Evolutionary conservation across 2,888 invertebrate genomes (phyloP).

Genomic region (Chouioia cunea): DNA sequence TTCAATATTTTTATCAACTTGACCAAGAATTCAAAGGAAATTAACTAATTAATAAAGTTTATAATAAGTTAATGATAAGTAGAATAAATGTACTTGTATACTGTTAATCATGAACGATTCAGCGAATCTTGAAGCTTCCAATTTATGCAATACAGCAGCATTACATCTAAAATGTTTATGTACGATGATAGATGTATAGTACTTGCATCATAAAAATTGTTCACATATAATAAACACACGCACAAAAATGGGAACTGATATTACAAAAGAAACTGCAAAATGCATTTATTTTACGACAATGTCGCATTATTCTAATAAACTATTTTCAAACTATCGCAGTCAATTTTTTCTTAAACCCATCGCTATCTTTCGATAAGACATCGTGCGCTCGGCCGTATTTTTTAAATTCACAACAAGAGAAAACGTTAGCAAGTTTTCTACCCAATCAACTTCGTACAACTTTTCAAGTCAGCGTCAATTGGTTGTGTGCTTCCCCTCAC

Average conservation of each 20-base stretch:
- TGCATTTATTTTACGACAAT: constrained; percentile 42
- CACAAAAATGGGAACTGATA: constrained; percentile 33
- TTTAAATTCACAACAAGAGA: too few relatives aligned
- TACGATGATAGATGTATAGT: constrained; percentile 47
- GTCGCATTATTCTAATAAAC: constrained; percentile 26
- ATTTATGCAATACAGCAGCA: not conserved
- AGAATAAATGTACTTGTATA: constrained; percentile 10
- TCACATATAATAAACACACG: not conserved
- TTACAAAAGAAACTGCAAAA: constrained; percentile 19
- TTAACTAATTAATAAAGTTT: constrained; percentile 30
- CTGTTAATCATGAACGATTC: not conserved
- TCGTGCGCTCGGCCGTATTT: too few relatives aligned
- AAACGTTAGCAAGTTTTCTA: too few relatives aligned
- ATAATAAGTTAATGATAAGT: constrained; percentile 10
- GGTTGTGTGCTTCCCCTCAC: too few relatives aligned
- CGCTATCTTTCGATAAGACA: too few relatives aligned
- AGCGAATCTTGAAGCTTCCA: constrained; percentile 25
- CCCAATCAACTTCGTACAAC: too few relatives aligned
- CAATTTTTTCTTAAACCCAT: too few relatives aligned
- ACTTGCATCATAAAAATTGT: constrained; percentile 43
- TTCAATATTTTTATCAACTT: too few relatives aligned
- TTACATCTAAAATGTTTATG: not conserved
- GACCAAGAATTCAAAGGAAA: not conserved
- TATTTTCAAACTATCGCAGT: constrained; percentile 19
- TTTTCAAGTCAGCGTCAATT: too few relatives aligned